These are phyloP conservation scores for Drosophila tristis DNA, from an alignment of 1,140 invertebrate genomes.

Conservation along the genomic window DNA sequence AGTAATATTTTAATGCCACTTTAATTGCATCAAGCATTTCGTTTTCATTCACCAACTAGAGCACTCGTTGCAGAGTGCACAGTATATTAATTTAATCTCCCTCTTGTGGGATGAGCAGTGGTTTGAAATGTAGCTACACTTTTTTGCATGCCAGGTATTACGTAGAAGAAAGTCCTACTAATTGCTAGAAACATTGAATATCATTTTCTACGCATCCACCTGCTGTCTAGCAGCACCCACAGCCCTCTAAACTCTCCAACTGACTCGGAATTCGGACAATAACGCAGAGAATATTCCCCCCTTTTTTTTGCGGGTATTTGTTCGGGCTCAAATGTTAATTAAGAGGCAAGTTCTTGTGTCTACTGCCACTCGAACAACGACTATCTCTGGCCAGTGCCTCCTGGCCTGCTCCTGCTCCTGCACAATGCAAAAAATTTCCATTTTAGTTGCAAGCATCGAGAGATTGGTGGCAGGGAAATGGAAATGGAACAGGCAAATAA, in stretches of 20 bases:
- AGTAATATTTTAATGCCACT: conserved; percentile 11
- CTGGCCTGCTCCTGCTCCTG: too few species aligned
- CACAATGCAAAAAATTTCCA: conserved; percentile 42
- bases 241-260: too few species aligned
- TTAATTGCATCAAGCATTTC: conserved; percentile 1
- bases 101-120: too few species aligned
- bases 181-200: too few species aligned
- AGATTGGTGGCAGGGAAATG: conserved; percentile 14
- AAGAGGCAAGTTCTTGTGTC: conserved; percentile 6
- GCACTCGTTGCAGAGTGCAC: too few species aligned
- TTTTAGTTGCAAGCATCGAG: conserved; percentile 4
- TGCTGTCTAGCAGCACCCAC: too few species aligned
- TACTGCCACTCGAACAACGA: conserved; percentile 3
- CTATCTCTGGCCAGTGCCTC: conserved; percentile 2
- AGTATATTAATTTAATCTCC: too few species aligned
- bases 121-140: too few species aligned
- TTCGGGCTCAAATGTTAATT: conserved; percentile 13
- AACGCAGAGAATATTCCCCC: neutral
- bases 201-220: too few species aligned
- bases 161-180: too few species aligned
- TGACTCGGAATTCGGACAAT: conserved; percentile 1
- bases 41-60: too few species aligned
- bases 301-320: conserved; percentile 1
- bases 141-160: too few species aligned
- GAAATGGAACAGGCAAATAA: conserved; percentile 28